These are phyloP conservation scores for Mus minutoides DNA, from an alignment of 2,797 vertebrate genomes.

Conservation along the genomic window DNA sequence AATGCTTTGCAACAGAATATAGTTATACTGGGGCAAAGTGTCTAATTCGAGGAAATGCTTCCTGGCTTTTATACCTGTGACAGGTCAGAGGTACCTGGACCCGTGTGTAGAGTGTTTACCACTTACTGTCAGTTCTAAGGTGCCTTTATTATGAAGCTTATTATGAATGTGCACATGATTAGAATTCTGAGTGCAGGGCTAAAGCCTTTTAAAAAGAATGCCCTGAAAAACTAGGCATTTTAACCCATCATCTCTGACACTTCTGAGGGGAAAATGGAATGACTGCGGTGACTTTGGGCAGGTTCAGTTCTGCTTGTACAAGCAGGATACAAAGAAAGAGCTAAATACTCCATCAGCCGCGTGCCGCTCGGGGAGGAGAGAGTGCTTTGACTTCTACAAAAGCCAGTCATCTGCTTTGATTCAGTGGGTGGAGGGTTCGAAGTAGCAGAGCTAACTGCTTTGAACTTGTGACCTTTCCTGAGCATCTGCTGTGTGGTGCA, in stretches of 20 bases:
- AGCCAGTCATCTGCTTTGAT: background rate
- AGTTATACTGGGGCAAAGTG: conserved; percentile 34
- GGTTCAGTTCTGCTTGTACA: background rate
- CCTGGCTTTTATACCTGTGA: background rate
- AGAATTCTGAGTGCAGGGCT: background rate
- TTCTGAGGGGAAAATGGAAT: background rate
- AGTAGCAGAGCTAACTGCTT: background rate
- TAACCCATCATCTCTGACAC: conserved; percentile 10
- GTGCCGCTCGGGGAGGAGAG: background rate
- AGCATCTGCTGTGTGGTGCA: background rate
- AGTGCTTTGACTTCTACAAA: background rate
- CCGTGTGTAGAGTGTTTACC: background rate
- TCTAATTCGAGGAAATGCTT: background rate
- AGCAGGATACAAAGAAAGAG: background rate
- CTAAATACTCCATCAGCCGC: background rate
- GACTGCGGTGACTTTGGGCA: background rate
- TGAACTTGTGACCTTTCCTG: background rate
- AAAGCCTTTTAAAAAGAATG: conserved; percentile 1
- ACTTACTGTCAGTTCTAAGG: background rate
- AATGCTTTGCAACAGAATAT: background rate
- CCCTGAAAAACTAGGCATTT: conserved; percentile 4
- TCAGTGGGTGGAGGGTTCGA: background rate
- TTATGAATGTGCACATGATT: background rate
- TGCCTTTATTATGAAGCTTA: background rate
- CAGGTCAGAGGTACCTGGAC: background rate